Conservation (phyloP, 2,888 invertebrate genomes). For the Ormyrus pomaceus region DNA sequence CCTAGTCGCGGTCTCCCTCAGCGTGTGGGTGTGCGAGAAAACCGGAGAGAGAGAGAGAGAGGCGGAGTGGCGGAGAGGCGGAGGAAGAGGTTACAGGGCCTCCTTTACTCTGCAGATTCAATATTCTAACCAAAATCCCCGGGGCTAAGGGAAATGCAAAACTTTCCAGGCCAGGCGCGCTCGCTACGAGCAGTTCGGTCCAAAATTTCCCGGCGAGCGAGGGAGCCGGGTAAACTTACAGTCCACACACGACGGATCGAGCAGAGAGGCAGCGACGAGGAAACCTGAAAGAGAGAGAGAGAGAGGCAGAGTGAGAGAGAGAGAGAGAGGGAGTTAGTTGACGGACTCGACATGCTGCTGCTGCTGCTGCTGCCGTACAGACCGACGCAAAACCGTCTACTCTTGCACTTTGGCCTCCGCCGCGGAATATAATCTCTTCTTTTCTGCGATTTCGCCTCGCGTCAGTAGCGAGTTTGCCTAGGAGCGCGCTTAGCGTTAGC, state of each 20-base stretch:
- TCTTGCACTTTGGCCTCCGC: constrained; percentile 28
- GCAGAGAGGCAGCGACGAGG: constrained; percentile 30
- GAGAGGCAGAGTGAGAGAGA: not conserved
- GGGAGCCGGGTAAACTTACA: constrained; percentile 66
- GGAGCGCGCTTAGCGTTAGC: not conserved
- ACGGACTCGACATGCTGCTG: constrained; percentile 68
- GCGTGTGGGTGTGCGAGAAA: not conserved
- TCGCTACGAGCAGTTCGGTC: constrained; percentile 54
- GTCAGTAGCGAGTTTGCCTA: not conserved
- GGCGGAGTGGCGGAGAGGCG: not conserved
- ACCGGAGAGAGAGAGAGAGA: constrained; percentile 9
- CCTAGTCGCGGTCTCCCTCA: constrained; percentile 28
- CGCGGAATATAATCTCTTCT: constrained; percentile 8
- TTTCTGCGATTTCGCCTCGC: constrained; percentile 6
- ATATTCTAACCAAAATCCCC: constrained; percentile 76
- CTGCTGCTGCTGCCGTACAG: constrained; percentile 60
- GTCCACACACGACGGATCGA: constrained; percentile 64
- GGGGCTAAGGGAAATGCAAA: constrained; percentile 72
- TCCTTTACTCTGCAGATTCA: constrained; percentile 71
- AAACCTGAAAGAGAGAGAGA: constrained; percentile 6
- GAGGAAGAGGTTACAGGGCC: constrained; percentile 69
- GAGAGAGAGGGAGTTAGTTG: constrained; percentile 65
- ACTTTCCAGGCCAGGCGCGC: constrained; percentile 62
- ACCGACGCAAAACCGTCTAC: constrained; percentile 60
- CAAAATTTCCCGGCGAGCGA: constrained; percentile 65